phyloP scores from a whole-genome alignment of 2,797 vertebrate species.

The Eulemur albifrons region DNA sequence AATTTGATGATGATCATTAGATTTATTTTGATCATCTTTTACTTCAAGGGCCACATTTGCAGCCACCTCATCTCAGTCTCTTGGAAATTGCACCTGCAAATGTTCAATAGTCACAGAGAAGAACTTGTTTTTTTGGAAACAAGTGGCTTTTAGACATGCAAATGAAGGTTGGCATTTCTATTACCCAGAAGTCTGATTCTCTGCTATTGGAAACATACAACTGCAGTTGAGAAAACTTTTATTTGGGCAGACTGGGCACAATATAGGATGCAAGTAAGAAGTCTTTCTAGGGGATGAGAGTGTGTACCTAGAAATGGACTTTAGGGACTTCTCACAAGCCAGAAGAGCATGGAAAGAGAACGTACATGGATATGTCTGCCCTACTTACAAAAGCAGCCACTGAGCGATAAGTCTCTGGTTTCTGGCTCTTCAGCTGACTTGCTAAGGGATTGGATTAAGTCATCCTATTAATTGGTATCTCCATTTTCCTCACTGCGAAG shows the following conservation, averaged over 20 bases:
- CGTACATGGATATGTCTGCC: neutral
- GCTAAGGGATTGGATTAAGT: neutral
- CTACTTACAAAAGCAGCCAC: neutral
- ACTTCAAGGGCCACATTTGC: constrained; percentile 66
- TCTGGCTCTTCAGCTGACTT: neutral
- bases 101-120: constrained; percentile 31
- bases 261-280: neutral
- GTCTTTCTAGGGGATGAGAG: neutral
- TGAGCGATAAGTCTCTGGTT: neutral
- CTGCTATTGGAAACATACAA: constrained; percentile 13
- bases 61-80: constrained; percentile 30
- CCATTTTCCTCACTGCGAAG: constrained; percentile 10
- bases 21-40: constrained; percentile 74
- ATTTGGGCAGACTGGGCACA: neutral
- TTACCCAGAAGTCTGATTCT: constrained; percentile 28
- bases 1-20: constrained; percentile 75
- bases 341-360: neutral
- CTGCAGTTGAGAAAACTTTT: constrained; percentile 6
- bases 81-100: constrained; percentile 70
- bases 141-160: constrained; percentile 70
- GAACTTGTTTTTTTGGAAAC: constrained; percentile 33
- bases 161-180: constrained; percentile 56
- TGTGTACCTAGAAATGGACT: neutral
- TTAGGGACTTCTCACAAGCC: neutral
- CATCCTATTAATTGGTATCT: constrained; percentile 24